These are phyloP conservation scores for Leptarthrus brevirostris DNA, from an alignment of 2,888 invertebrate genomes.

Conservation along the genomic window DNA sequence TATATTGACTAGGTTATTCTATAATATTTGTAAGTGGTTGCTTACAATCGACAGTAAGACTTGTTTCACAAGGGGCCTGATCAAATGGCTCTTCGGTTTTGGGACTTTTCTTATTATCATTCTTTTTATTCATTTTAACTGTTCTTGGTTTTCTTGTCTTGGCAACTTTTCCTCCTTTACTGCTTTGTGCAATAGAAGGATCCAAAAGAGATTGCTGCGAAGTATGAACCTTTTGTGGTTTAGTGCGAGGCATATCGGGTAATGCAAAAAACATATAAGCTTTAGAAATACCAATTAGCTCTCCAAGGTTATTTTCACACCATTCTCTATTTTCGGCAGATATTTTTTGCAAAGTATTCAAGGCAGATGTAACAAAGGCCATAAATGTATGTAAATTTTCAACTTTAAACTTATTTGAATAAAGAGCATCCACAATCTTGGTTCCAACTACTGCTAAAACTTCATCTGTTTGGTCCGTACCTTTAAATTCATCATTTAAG, in stretches of 20 bases:
- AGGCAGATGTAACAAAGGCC: conserved; percentile 54
- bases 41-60: conserved; percentile 55
- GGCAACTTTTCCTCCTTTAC: conserved; percentile 73
- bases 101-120: conserved; percentile 51
- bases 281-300: conserved; percentile 72
- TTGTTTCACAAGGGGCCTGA: conserved; percentile 47
- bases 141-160: conserved; percentile 61
- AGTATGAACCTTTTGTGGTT: conserved; percentile 70
- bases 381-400: conserved; percentile 52
- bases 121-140: conserved; percentile 57
- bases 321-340: conserved; percentile 60
- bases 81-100: conserved; percentile 41
- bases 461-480: conserved; percentile 3
- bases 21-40: neutral
- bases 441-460: conserved; percentile 50
- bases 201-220: conserved; percentile 73
- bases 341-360: conserved; percentile 60
- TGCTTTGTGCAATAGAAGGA: conserved; percentile 61
- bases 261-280: conserved; percentile 70
- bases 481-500: conserved; percentile 13
- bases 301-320: conserved; percentile 65
- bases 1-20: neutral
- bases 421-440: conserved; percentile 53
- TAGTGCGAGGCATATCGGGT: conserved; percentile 61
- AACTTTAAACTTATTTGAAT: conserved; percentile 52